A percentile compares a stretch with the other conserved stretches of the same genome.
These are phyloP conservation scores for Bhutanitis thaidina DNA, from an alignment of 2,888 invertebrate species.

Conservation along the genomic window DNA sequence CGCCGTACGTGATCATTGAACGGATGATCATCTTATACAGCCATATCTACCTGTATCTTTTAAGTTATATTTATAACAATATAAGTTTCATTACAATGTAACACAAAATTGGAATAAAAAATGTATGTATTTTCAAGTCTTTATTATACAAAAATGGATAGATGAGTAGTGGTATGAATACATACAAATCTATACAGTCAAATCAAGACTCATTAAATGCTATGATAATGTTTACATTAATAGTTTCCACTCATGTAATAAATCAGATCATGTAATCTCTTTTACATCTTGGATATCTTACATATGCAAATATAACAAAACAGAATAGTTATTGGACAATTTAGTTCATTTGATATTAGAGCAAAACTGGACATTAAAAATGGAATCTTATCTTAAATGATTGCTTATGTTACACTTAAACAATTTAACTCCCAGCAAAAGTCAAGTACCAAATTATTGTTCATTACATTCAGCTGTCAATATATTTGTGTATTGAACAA, in stretches of 20 bases:
- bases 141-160: constrained; percentile 71
- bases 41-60: too few relatives aligned
- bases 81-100: too few relatives aligned
- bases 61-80: too few relatives aligned
- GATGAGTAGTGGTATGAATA: constrained; percentile 45
- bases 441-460: constrained; percentile 46
- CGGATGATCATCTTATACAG: too few relatives aligned
- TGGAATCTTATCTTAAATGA: constrained; percentile 33
- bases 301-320: constrained; percentile 39
- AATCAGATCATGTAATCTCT: constrained; percentile 45
- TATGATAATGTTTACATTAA: constrained; percentile 41
- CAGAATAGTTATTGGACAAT: constrained; percentile 39
- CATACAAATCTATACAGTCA: constrained; percentile 70
- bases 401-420: constrained; percentile 54
- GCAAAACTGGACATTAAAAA: constrained; percentile 5
- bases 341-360: constrained; percentile 14
- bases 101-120: background rate
- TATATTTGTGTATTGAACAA: constrained; percentile 27
- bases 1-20: too few relatives aligned
- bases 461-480: constrained; percentile 41
- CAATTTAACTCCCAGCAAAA: constrained; percentile 45
- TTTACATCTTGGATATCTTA: constrained; percentile 28
- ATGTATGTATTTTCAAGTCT: constrained; percentile 46
- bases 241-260: constrained; percentile 30
- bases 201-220: constrained; percentile 63